Evolutionary conservation across 2,888 invertebrate species (phyloP).

Genomic region (Didymodactylos carnosus): DNA sequence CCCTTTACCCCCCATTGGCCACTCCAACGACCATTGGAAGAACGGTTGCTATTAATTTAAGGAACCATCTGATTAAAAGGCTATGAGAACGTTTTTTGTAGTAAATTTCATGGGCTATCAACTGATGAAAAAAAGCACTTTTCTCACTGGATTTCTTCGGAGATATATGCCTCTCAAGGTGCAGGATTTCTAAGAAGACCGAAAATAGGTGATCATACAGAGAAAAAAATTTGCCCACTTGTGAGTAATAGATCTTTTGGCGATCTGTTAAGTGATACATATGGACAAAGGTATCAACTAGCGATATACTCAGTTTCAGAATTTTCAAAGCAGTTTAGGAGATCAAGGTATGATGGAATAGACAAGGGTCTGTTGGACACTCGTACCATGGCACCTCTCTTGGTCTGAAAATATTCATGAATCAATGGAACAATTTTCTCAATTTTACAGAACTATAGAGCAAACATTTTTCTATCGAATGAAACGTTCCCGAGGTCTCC

Average conservation of each 20-base stretch:
- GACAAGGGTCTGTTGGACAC: not conserved
- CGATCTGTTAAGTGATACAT: not conserved
- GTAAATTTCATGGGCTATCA: no score
- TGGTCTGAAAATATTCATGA: not conserved
- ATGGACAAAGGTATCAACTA: not conserved
- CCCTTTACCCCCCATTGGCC: no score
- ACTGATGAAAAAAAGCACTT: not conserved
- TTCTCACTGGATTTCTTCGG: not conserved
- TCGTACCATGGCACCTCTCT: not conserved
- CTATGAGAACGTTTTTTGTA: not conserved
- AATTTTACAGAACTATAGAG: no score
- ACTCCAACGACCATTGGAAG: not conserved
- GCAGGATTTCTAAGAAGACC: not conserved
- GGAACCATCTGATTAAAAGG: not conserved
- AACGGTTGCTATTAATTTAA: no score
- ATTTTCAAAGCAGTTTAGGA: not conserved
- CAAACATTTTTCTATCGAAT: no score
- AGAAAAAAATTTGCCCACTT: not conserved
- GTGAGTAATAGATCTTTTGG: not conserved
- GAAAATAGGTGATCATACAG: not conserved
- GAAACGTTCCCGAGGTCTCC: no score
- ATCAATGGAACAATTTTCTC: not conserved
- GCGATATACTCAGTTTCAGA: not conserved
- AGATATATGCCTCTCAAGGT: not conserved
- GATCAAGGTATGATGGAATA: not conserved